Base-by-base conservation (phyloP, 1,140 invertebrate species). In the Danaus plexippus region DNA sequence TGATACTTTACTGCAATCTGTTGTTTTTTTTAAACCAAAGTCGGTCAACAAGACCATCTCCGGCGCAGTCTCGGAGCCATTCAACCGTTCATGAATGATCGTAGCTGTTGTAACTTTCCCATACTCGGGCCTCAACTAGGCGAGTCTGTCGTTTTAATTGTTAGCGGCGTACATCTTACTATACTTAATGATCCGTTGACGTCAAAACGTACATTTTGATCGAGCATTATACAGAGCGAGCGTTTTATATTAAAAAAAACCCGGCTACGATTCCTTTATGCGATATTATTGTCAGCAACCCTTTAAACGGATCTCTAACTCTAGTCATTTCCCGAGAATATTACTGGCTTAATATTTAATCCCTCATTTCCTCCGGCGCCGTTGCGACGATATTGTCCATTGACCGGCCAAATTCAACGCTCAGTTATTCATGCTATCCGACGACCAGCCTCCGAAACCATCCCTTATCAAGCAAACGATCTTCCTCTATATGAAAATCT, bases 81-180 rank as follows among this genome's bases (percentile, higher is more conserved):
- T 84, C 78, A 80, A 76, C 64, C 74, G 76, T 72, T 77, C 67
- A 79, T 82, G 77, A 84, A 84, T 84, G 80, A 69, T 74, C 64
- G 71, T 74, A 73, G 71, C 71, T 64, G 69, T 75, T 69, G 75
- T 70, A 73, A 75, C 75, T 80, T 80, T 80, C 77, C 71, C 75
- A 83, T 75, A 71, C 71, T 58, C 62, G 69, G 67, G 59, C 68
- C 64, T 70, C 69, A 59, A 60, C 60, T 56, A 64, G 43, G 57
- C 62, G 12, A 13, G 22, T 46, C 52, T 11, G 12, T 32, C 22
- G 22, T 32, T 32, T 32, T 32, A 32, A 32, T 32, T 32, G 22
- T 32, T 32, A 32, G 22, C 22, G 22, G 7, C 2, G 22, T 32
- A 32, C 22, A 32, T 32, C 22, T 32, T 32, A 32, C 22, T 32